A percentile compares a stretch with the other conserved stretches of the same genome.
These are phyloP conservation scores for Lutraria rhynchaena DNA, from an alignment of 1,140 invertebrate species.

Conservation along the genomic window DNA sequence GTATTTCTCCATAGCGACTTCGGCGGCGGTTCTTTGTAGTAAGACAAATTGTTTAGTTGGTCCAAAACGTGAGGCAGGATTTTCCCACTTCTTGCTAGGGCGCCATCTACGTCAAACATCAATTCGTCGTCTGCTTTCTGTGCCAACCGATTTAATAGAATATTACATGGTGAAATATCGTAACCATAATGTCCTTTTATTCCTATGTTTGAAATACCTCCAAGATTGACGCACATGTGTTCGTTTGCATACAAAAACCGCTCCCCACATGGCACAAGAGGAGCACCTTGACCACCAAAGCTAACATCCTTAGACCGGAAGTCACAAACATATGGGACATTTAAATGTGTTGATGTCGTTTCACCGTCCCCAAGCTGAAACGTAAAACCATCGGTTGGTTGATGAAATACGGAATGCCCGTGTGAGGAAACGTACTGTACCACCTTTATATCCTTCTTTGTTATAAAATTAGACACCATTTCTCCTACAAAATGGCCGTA, in stretches of 20 bases:
- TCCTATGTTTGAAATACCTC: constrained; percentile 79
- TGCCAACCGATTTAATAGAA: constrained; percentile 75
- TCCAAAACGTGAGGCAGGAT: constrained; percentile 66
- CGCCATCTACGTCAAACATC: constrained; percentile 72
- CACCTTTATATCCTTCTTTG: constrained; percentile 50
- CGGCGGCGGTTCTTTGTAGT: constrained; percentile 69
- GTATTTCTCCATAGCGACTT: constrained; percentile 76
- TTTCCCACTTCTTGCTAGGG: constrained; percentile 68
- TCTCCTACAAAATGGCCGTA: constrained; percentile 75
- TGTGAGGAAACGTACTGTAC: constrained; percentile 75
- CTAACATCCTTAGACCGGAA: constrained; percentile 77
- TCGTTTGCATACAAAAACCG: constrained; percentile 71
- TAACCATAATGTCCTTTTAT: constrained; percentile 65
- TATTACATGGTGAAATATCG: constrained; percentile 78
- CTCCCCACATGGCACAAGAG: constrained; percentile 77
- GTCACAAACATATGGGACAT: constrained; percentile 72
- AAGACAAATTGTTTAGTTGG: constrained; percentile 68
- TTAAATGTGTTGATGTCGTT: constrained; percentile 69
- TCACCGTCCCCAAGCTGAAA: constrained; percentile 79
- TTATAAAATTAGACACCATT: constrained; percentile 68
- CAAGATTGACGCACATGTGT: constrained; percentile 78
- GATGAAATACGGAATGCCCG: constrained; percentile 80
- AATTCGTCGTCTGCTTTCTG: constrained; percentile 50
- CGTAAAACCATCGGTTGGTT: constrained; percentile 71
- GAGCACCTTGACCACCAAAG: constrained; percentile 79